Evolutionary conservation across 1,140 invertebrate genomes (phyloP).

Genomic region (Sarcophaga bullata): DNA sequence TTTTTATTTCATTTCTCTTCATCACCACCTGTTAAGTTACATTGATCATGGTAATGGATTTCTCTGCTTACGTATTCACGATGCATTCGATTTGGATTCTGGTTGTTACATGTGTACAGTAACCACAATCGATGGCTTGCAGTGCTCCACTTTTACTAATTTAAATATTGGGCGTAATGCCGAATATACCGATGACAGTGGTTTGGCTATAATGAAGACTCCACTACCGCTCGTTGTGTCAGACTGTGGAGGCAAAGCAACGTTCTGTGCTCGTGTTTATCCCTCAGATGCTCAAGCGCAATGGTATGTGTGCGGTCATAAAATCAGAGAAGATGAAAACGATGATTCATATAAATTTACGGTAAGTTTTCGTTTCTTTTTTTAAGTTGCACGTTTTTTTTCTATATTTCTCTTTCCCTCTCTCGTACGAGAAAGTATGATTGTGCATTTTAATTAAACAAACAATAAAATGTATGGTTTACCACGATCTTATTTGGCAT

Average conservation of each 20-base stretch:
- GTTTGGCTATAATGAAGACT: slow-evolving; percentile 55
- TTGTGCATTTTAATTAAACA: too few relatives aligned
- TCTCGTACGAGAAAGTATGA: too few relatives aligned
- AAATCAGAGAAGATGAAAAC: slow-evolving; percentile 16
- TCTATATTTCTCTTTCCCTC: background rate
- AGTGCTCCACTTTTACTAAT: slow-evolving; percentile 59
- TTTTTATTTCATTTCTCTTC: slow-evolving; percentile 7
- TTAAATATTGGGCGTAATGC: slow-evolving; percentile 53
- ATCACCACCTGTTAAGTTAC: slow-evolving; percentile 67
- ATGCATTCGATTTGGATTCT: slow-evolving; percentile 75
- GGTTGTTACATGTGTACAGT: slow-evolving; percentile 79
- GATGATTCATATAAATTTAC: slow-evolving; percentile 58
- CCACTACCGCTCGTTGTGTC: slow-evolving; percentile 53
- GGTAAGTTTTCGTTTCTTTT: slow-evolving; percentile 53
- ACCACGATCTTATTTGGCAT: too few relatives aligned
- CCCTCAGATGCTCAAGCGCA: slow-evolving; percentile 56
- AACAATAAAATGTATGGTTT: too few relatives aligned
- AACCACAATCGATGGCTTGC: slow-evolving; percentile 48
- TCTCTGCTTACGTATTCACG: slow-evolving; percentile 72
- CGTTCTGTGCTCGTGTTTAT: slow-evolving; percentile 62
- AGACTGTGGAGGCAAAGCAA: slow-evolving; percentile 46
- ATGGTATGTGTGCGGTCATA: slow-evolving; percentile 53
- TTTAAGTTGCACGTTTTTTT: slow-evolving; percentile 14
- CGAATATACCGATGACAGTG: slow-evolving; percentile 43
- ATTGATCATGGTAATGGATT: slow-evolving; percentile 71